Evolutionary conservation across 2,888 invertebrate genomes (phyloP).

Genomic region (Flabesymbios commensalis): DNA sequence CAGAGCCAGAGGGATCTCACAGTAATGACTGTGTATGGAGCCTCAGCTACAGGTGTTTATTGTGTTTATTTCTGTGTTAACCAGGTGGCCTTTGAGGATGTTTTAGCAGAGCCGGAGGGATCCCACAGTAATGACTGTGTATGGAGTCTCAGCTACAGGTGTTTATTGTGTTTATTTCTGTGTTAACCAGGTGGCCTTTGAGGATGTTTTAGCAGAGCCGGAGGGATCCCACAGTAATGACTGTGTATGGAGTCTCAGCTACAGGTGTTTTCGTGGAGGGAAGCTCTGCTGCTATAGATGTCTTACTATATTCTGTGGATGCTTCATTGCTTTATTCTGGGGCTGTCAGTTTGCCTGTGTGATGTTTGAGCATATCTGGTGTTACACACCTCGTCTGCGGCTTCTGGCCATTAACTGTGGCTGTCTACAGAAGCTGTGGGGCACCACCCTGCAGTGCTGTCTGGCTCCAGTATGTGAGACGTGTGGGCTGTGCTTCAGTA

Average conservation of each 20-base stretch:
- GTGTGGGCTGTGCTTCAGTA: constrained; percentile 67
- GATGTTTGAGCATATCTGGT: constrained; percentile 72
- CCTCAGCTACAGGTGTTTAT: constrained; percentile 69
- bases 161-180: too few relatives aligned
- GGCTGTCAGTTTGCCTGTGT: constrained; percentile 61
- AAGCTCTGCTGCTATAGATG: constrained; percentile 73
- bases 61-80: too few relatives aligned
- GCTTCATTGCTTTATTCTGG: constrained; percentile 70
- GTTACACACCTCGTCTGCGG: constrained; percentile 71
- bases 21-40: constrained; percentile 73
- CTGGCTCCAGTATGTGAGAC: constrained; percentile 69
- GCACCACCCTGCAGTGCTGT: constrained; percentile 68
- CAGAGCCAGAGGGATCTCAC: constrained; percentile 41
- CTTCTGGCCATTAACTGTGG: constrained; percentile 72
- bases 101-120: constrained; percentile 40
- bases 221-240: constrained; percentile 62
- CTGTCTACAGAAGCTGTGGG: constrained; percentile 67
- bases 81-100: constrained; percentile 63
- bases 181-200: constrained; percentile 65
- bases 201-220: constrained; percentile 41
- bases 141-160: constrained; percentile 71
- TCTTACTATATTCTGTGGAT: constrained; percentile 71
- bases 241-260: constrained; percentile 73
- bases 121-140: constrained; percentile 68
- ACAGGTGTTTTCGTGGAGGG: constrained; percentile 70